Conservation (phyloP, 2,888 invertebrate species). For the Anoncus sp. region DNA sequence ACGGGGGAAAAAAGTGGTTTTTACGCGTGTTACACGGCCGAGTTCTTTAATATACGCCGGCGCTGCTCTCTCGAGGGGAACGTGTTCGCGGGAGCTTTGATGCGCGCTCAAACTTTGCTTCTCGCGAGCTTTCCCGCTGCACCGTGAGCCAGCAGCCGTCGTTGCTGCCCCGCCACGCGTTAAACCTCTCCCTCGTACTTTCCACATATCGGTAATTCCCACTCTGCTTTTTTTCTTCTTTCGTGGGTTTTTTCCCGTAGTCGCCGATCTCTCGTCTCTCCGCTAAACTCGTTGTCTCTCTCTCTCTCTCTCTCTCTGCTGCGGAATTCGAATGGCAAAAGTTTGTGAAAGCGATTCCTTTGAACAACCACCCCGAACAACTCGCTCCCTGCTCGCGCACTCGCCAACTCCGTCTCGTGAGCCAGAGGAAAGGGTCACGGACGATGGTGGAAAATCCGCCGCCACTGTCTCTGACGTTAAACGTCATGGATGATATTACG, state of each 20-base stretch:
- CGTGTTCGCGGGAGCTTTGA: conserved; percentile 63
- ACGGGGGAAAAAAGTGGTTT: conserved; percentile 64
- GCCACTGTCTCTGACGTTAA: not conserved
- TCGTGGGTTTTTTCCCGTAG: conserved; percentile 1
- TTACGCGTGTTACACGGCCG: conserved; percentile 64
- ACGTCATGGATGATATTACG: not conserved
- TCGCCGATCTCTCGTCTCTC: conserved; percentile 46
- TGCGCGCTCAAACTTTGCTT: conserved; percentile 63
- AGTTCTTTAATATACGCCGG: conserved; percentile 45
- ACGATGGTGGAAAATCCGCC: conserved; percentile 38
- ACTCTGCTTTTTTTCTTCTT: conserved; percentile 1
- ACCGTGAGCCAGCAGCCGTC: conserved; percentile 42
- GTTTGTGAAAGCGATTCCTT: conserved; percentile 58
- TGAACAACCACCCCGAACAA: conserved; percentile 35
- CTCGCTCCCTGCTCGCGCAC: not conserved
- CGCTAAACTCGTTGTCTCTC: conserved; percentile 19
- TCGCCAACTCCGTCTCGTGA: conserved; percentile 13
- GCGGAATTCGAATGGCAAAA: conserved; percentile 43
- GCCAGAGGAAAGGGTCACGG: conserved; percentile 13
- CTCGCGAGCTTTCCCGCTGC: conserved; percentile 52
- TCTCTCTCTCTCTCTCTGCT: conserved; percentile 4
- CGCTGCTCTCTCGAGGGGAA: conserved; percentile 31
- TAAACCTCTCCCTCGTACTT: conserved; percentile 15
- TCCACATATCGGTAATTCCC: conserved; percentile 38
- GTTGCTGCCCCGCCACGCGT: conserved; percentile 37